phyloP scores from a whole-genome alignment of 2,888 invertebrate genomes.

The Acrocera orbiculus region DNA sequence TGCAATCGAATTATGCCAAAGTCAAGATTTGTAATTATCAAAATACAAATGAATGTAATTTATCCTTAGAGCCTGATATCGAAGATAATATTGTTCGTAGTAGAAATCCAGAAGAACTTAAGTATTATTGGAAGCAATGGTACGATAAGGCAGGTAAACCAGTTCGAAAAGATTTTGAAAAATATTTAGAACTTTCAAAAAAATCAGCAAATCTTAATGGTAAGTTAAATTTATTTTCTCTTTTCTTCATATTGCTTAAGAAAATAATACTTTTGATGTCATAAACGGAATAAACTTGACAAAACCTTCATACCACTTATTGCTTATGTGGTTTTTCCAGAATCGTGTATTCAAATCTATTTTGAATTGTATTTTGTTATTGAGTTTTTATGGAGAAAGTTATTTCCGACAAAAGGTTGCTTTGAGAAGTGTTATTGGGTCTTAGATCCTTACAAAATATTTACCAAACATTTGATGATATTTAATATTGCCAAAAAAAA shows the following conservation, averaged over 20 bases:
- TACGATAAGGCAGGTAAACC: slow-evolving; percentile 52
- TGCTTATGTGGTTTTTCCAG: no score
- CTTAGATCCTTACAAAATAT: not conserved
- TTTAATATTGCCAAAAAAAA: not conserved
- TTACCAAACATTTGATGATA: not conserved
- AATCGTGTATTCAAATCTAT: no score
- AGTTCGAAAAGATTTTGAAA: slow-evolving; percentile 41
- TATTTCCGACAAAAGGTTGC: no score
- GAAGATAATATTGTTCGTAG: slow-evolving; percentile 47
- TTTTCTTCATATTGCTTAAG: not conserved
- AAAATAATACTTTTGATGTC: not conserved
- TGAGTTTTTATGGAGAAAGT: no score
- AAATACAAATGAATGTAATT: slow-evolving; percentile 42
- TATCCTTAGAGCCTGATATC: slow-evolving; percentile 46
- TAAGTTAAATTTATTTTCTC: slow-evolving; percentile 21
- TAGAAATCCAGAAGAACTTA: slow-evolving; percentile 56
- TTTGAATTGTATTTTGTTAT: no score
- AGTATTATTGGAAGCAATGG: slow-evolving; percentile 67
- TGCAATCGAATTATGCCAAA: slow-evolving; percentile 60
- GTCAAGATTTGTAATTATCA: slow-evolving; percentile 55
- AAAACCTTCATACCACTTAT: no score
- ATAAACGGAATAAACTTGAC: not conserved
- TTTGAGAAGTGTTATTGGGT: no score
- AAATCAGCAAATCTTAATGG: slow-evolving; percentile 55
- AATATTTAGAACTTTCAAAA: slow-evolving; percentile 46